Evolutionary conservation across 2,888 invertebrate genomes (phyloP), one percentile per base, ranked within the genome.

Genomic region (Halictus ligatus): DNA sequence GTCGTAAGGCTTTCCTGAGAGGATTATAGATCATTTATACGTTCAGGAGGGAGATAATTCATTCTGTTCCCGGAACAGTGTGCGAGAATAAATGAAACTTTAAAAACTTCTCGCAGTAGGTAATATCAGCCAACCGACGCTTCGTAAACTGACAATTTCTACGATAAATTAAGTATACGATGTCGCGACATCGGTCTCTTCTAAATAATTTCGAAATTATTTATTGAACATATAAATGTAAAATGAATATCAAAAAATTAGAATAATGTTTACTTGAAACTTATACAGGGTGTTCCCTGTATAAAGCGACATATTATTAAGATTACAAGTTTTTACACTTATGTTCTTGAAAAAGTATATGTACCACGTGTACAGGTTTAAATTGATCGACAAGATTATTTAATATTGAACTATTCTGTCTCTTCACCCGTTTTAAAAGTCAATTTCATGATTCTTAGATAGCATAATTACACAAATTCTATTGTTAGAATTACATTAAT

Each of bases 1-100:
- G 89, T 93, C 92, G 92, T 93, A 92, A 89, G 93, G 92, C 89
- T 90, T 94, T 93, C 87, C 92, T 93, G 92, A 94, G 91, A 91
- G 91, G 94, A 94, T 94, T 94, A 94, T 87, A 85, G 89, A 91
- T 91, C 89, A 89, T 91, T 90, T 91, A 91, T 91, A 92, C 90
- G 89, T 90, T 87, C 83, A 87, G 84, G 74, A 78, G 69, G 69
- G 35, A 77, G 84, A 76, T 81, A 71, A 84, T 89, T 87, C 77
- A 84, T 86, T 84, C 77, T 25, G 60, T 73, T 71, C 75, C 50
- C 46, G 72, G 72, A 54, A 72, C 43, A 35, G 15, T 50, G 73
- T 29, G 48, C 35, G 43, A n/a, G 60, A 64, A 75, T 72, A 79
- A 58, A 79, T 76, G 50, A 74, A 79, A 76, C 48, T 84, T 79